Evolutionary conservation across 2,113 vertebrate genomes (phyloP), one percentile per base, ranked within the genome.

Genomic region (Lipophrys pholis): DNA sequence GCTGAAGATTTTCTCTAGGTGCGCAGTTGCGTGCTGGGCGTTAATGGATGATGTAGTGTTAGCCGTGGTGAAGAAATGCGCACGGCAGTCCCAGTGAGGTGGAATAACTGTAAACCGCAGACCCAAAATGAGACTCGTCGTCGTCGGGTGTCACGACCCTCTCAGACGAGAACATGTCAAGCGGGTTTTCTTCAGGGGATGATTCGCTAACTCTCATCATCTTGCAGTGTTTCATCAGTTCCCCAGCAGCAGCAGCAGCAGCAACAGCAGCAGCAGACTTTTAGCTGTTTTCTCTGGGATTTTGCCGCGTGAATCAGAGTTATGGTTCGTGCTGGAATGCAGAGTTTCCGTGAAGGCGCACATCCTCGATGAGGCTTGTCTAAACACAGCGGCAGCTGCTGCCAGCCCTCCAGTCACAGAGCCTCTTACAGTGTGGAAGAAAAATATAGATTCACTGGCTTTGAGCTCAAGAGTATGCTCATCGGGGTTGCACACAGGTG

Each of bases 321-420:
- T 53, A 50, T 11, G 60, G 57, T 81, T 81, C 35, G 16, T 5
- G 11, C 58, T 67, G 69, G 69, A 73, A 68, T 53, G 35, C 15
- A 7, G 50, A 7, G 50, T 51, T 85, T 87, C 70, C 64, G 65
- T 63, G 45, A 85, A 87, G 70, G 65, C 64, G 60, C 63, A 68
- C 58, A 56, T 72, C 54, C 57, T 62, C n/a, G 57, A 76, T 71
- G 71, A 77, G 40, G 67, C 42, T 78, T 69, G 42, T 83, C 54
- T 73, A 54, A 81, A 81, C 43, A 69, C 63, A 61, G 35, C 61
- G 53, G 48, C 62, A 60, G 39, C 66, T 58, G 50, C 42, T 30
- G 11, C 21, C 39, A 30, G 21, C 16, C 15, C 36, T 14, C 5
- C 36, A 54, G 46, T 53, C 52, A 66, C 40, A 48, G 45, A 64